phyloP scores from a whole-genome alignment of 2,888 invertebrate genomes.

The Sinhomidia bicolor region DNA sequence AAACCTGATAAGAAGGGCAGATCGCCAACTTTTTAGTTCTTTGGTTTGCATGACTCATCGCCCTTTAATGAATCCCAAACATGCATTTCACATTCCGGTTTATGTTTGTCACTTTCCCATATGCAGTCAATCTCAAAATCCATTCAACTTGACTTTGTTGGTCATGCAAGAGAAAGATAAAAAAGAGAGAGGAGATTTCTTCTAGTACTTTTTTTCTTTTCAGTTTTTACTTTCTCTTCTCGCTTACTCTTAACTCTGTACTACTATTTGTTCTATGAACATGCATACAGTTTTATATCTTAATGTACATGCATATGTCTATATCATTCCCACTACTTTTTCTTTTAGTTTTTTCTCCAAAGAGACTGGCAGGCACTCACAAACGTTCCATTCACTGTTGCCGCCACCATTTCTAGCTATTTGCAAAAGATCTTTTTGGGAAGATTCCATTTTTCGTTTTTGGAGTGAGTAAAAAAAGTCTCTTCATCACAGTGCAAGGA shows the following conservation, averaged over 20 bases:
- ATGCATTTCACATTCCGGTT: slow-evolving; percentile 2
- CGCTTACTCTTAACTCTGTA: background rate
- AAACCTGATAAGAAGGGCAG: background rate
- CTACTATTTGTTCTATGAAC: too few species aligned
- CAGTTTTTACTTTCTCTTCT: background rate
- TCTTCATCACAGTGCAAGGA: background rate
- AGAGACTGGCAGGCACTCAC: background rate
- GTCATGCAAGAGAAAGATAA: background rate
- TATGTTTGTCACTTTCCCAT: background rate
- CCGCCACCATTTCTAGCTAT: background rate
- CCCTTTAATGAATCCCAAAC: background rate
- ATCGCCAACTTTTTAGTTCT: background rate
- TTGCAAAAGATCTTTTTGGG: slow-evolving; percentile 9
- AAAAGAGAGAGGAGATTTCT: too few species aligned
- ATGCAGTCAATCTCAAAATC: background rate
- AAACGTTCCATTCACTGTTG: background rate
- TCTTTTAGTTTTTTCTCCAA: background rate
- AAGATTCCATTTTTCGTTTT: slow-evolving; percentile 11
- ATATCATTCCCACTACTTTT: background rate
- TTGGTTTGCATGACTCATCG: background rate
- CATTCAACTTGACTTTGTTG: background rate
- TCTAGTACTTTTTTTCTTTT: background rate
- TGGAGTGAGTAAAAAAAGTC: background rate
- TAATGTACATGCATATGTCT: background rate
- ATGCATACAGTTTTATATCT: too few species aligned